Evolutionary conservation across 2,888 invertebrate species (phyloP), one percentile per base, ranked within the genome.

Genomic region (Eucriotettix oculatus): DNA sequence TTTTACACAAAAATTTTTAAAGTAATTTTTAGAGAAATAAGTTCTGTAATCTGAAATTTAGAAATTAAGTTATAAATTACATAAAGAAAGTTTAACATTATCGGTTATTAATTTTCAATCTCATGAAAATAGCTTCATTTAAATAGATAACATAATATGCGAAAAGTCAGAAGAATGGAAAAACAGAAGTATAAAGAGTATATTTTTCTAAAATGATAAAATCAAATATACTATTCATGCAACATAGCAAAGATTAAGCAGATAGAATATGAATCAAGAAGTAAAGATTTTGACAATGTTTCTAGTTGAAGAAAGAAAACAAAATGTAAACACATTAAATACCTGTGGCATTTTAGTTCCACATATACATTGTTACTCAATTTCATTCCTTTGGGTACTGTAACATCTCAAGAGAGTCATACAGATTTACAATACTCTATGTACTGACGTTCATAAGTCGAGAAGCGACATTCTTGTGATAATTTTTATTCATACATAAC

Each of bases 321-420:
- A 29, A 7, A 29, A 29, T 29, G 29, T 29, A 29, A 29, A 29
- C 29, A 29, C 29, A 29, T 29, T 2, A 29, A 29, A 29, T 29
- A 29, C 29, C 29, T 29, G 29, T 29, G 29, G 29, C 7, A 29
- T 29, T 29, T 52, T 29, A 29, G 29, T 29, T 29, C 29, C 29
- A 29, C 29, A 29, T 29, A 29, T 29, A 29, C 29, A 5, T 5
- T 29, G 29, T 29, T 29, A 29, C 7, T 29, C 29, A 29, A 29
- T 29, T 29, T 29, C 29, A 29, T 29, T 29, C 29, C 29, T 29
- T 29, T 29, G 29, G 7, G 29, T 29, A 29, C 29, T 29, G 29
- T 56, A 60, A 14, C 42, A 60, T 56, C 60, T 42, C 16, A 58
- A 16, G 52, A 52, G 68, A 68, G 67, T 85, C 56, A 58, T 57